Percentiles rank a stretch among this genome's conserved stretches.
These are phyloP conservation scores for Chaenodraco wilsoni DNA, from an alignment of 2,797 vertebrate species.

Conservation along the genomic window DNA sequence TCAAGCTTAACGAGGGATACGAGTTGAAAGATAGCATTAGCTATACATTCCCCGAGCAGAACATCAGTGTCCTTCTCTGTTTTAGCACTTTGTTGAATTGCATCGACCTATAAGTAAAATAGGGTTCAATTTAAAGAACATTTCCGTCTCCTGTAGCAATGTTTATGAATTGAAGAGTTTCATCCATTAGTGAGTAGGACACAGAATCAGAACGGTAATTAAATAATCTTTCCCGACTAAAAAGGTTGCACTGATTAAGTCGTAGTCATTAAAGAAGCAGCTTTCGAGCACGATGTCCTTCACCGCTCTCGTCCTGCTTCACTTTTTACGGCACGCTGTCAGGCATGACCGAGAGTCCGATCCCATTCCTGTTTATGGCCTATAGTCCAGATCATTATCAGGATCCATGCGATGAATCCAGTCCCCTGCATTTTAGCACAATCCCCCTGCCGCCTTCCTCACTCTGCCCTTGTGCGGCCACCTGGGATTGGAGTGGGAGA, in stretches of 20 bases:
- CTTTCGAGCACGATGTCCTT: slow-evolving; percentile 56
- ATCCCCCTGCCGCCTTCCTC: slow-evolving; percentile 61
- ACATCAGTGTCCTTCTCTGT: too few species aligned
- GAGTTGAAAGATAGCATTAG: too few species aligned
- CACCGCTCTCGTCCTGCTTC: slow-evolving; percentile 46
- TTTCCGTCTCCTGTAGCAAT: background rate
- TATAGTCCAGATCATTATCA: slow-evolving; percentile 77
- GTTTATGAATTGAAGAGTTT: slow-evolving; percentile 8
- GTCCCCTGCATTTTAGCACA: slow-evolving; percentile 63
- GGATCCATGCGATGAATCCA: slow-evolving; percentile 69
- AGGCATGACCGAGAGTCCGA: slow-evolving; percentile 56
- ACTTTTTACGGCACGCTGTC: slow-evolving; percentile 47
- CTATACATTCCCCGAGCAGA: too few species aligned
- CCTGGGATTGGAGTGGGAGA: slow-evolving; percentile 62
- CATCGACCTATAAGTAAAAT: too few species aligned
- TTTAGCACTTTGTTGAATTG: too few species aligned
- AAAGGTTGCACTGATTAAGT: slow-evolving; percentile 65
- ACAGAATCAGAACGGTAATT: slow-evolving; percentile 48
- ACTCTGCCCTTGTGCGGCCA: slow-evolving; percentile 69
- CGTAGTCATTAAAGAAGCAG: slow-evolving; percentile 30
- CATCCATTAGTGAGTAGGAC: slow-evolving; percentile 7
- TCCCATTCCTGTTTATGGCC: slow-evolving; percentile 69
- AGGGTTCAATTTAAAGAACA: background rate
- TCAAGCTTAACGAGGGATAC: too few species aligned
- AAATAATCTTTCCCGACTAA: slow-evolving; percentile 37